Evolutionary conservation across 2,888 invertebrate species (phyloP).

Genomic region (Cheilosia variabilis): DNA sequence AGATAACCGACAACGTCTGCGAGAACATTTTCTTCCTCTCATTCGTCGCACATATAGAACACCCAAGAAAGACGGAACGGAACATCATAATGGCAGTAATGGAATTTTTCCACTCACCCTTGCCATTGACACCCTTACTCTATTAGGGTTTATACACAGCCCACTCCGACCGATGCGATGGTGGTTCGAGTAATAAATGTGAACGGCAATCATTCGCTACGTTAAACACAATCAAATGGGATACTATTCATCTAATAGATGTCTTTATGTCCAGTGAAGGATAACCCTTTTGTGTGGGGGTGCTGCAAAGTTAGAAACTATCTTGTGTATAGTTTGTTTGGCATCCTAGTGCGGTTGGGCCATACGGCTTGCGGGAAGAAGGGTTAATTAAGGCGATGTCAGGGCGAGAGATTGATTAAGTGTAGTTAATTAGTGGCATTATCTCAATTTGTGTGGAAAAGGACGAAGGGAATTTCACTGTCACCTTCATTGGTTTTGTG

Average conservation of each 20-base stretch:
- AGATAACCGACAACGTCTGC: constrained; percentile 13
- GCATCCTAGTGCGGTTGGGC: constrained; percentile 12
- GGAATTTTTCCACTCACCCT: constrained; percentile 48
- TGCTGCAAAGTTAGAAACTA: constrained; percentile 45
- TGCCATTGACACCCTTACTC: constrained; percentile 22
- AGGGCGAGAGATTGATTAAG: constrained; percentile 69
- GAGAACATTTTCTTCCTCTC: constrained; percentile 45
- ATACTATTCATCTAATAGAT: constrained; percentile 47
- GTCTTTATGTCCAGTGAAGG: constrained; percentile 40
- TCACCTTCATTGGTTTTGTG: neutral
- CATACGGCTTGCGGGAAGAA: constrained; percentile 23
- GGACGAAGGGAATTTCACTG: neutral
- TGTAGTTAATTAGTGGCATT: constrained; percentile 64
- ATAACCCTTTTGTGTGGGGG: constrained; percentile 34
- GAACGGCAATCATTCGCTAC: constrained; percentile 71
- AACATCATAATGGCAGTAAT: constrained; percentile 58
- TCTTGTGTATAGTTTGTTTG: constrained; percentile 39
- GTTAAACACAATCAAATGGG: constrained; percentile 70
- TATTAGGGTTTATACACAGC: neutral
- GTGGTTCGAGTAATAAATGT: constrained; percentile 55
- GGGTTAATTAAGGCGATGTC: constrained; percentile 67
- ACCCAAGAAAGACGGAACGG: constrained; percentile 45
- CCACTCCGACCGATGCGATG: constrained; percentile 26
- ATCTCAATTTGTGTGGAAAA: constrained; percentile 44
- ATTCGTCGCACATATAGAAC: constrained; percentile 44